Evolutionary conservation across 1,140 invertebrate genomes (phyloP).

Genomic region (Nephila pilipes): DNA sequence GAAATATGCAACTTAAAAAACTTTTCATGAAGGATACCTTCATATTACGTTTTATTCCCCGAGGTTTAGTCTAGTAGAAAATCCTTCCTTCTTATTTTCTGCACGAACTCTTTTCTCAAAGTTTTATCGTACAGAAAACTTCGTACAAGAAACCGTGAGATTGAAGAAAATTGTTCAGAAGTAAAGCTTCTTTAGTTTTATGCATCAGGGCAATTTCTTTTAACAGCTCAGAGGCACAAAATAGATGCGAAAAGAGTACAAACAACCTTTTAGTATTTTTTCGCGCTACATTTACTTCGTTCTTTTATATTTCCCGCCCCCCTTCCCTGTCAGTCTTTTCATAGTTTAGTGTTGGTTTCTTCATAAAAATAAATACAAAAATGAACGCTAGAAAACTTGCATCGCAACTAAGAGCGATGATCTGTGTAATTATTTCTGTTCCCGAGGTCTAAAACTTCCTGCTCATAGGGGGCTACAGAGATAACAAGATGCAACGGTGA

Average conservation of each 20-base stretch:
- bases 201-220: constrained; percentile 52
- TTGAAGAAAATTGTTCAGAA: constrained; percentile 51
- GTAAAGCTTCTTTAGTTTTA: constrained; percentile 67
- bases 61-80: constrained; percentile 61
- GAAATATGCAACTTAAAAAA: constrained; percentile 21
- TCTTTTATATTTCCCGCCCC: neutral
- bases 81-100: constrained; percentile 48
- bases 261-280: constrained; percentile 5
- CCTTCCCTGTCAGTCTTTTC: neutral
- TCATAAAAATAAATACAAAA: neutral
- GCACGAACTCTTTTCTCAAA: constrained; percentile 66
- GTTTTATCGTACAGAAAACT: constrained; percentile 37
- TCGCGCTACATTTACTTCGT: constrained; percentile 55
- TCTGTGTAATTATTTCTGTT: constrained; percentile 54
- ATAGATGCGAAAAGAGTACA: constrained; percentile 13
- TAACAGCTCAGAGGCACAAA: constrained; percentile 63
- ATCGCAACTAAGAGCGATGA: neutral
- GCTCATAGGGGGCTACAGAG: neutral
- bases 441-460: neutral
- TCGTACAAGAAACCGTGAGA: constrained; percentile 40
- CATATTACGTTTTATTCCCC: constrained; percentile 44
- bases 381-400: neutral
- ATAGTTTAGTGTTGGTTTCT: neutral
- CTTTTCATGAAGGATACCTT: constrained; percentile 14
- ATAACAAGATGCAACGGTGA: constrained; percentile 48